A percentile compares a stretch with the other conserved stretches of the same genome.
These are phyloP conservation scores for Drosophila pseudotalamancana DNA, from an alignment of 2,888 invertebrate species.

Conservation along the genomic window DNA sequence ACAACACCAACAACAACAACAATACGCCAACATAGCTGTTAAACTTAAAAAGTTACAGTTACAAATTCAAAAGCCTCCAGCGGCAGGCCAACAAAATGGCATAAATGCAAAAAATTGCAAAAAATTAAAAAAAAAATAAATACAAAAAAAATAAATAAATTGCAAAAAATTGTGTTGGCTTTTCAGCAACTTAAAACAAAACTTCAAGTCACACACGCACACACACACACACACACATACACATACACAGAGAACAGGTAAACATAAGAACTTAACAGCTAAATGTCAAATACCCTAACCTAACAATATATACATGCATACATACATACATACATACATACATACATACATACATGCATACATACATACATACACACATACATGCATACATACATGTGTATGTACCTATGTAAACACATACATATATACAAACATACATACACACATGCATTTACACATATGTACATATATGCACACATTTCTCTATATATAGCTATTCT, in stretches of 20 bases:
- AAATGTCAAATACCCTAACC: slow-evolving; percentile 14
- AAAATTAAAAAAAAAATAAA: slow-evolving; percentile 8
- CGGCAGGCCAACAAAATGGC: slow-evolving; percentile 22
- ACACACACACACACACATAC: slow-evolving; percentile 3
- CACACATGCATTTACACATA: too few relatives aligned
- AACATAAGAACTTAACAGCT: slow-evolving; percentile 1
- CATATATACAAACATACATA: too few relatives aligned
- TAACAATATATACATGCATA: neutral
- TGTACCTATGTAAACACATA: too few relatives aligned
- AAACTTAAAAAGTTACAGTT: slow-evolving; percentile 53
- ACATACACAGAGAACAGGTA: neutral
- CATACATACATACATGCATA: too few relatives aligned
- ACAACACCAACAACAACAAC: slow-evolving; percentile 26
- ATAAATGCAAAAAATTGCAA: slow-evolving; percentile 6
- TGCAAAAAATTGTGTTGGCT: slow-evolving; percentile 52
- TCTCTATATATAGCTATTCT: too few relatives aligned
- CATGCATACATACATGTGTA: too few relatives aligned
- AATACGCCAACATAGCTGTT: slow-evolving; percentile 50
- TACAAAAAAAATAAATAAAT: slow-evolving; percentile 38
- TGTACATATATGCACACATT: too few relatives aligned
- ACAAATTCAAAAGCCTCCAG: slow-evolving; percentile 57
- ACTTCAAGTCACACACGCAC: slow-evolving; percentile 30
- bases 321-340: neutral
- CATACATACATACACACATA: too few relatives aligned
- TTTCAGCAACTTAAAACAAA: slow-evolving; percentile 56